Evolutionary conservation across 2,888 invertebrate genomes (phyloP), one percentile per base, ranked within the genome.

Genomic region (Seladonia tumulorum): DNA sequence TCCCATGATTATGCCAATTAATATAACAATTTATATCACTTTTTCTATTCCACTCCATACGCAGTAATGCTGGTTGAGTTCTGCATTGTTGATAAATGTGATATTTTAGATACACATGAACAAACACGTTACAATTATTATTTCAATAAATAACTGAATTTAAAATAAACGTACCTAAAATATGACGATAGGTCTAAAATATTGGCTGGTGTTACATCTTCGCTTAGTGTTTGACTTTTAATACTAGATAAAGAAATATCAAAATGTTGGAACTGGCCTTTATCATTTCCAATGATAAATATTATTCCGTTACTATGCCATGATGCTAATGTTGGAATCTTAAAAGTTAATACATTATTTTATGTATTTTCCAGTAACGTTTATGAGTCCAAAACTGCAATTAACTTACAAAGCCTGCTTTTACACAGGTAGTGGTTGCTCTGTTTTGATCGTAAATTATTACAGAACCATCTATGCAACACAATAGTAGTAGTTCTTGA

Each of bases 381-480:
- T 68, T 70, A 72, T 70, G 76, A 29, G 22, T 63, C 22, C 12
- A 70, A 42, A n/a, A 1, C 10, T 68, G 22, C 45, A 80, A 70
- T 42, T 42, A 80, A 96, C 97, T 96, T 95, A 98, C 98, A 95
- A 99, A 97, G 80, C 97, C 97, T 80, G 97, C 97, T 94, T 97
- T 97, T 5, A 97, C 96, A 29, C 97, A 96, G 93, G 97, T 97
- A 8, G 97, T 98, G 0, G 97, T 96, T 72, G 98, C 97, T 87
- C 97, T 96, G 45, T 96, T 95, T 83, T 97, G 96, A 95, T 99
- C 98, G 91, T 98, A 96, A 42, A 99, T 95, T 66, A 97, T 97
- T 86, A 99, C 95, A 5, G 98, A 97, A 8, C 98, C 98, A 95
- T 99, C 98, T 75, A 98, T 97, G 93, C 98, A 98, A 14, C 98